Conservation (phyloP, 1,140 invertebrate genomes). For the Capitella teleta region DNA sequence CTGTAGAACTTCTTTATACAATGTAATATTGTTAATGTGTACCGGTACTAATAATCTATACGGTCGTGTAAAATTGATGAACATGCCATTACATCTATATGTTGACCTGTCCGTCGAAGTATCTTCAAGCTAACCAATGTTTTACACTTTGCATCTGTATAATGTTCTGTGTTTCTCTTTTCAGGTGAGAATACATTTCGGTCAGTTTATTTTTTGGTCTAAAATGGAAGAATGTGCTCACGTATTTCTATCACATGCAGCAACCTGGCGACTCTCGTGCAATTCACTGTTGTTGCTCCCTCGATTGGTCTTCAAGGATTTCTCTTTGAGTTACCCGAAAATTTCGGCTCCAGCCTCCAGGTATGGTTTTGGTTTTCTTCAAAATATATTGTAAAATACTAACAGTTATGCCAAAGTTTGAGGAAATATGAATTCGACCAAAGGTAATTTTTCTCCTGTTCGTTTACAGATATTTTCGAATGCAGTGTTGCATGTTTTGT, state of each 20-base stretch:
- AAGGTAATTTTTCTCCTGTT: slow-evolving; percentile 1
- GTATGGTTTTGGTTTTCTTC: slow-evolving; percentile 12
- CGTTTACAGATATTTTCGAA: slow-evolving; percentile 23
- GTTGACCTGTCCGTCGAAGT: no score
- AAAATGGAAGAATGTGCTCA: neutral
- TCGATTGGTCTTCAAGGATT: slow-evolving; percentile 25
- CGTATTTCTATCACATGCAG: no score
- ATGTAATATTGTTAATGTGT: no score
- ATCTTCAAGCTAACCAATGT: neutral
- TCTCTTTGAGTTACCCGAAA: slow-evolving; percentile 22
- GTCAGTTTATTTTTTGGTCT: neutral
- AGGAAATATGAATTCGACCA: neutral
- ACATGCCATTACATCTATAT: no score
- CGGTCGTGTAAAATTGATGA: no score
- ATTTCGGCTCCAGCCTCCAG: slow-evolving; percentile 19
- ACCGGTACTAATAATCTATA: no score
- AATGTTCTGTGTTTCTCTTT: neutral
- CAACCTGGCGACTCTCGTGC: slow-evolving; percentile 20
- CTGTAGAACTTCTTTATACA: no score
- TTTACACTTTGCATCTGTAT: neutral
- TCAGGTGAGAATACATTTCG: neutral
- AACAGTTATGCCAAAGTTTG: neutral
- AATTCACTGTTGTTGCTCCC: slow-evolving; percentile 21
- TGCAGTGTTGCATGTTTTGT: slow-evolving; percentile 19
- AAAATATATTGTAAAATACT: neutral